Conservation (phyloP, 2,113 vertebrate genomes). For the Ellobius talpinus region DNA sequence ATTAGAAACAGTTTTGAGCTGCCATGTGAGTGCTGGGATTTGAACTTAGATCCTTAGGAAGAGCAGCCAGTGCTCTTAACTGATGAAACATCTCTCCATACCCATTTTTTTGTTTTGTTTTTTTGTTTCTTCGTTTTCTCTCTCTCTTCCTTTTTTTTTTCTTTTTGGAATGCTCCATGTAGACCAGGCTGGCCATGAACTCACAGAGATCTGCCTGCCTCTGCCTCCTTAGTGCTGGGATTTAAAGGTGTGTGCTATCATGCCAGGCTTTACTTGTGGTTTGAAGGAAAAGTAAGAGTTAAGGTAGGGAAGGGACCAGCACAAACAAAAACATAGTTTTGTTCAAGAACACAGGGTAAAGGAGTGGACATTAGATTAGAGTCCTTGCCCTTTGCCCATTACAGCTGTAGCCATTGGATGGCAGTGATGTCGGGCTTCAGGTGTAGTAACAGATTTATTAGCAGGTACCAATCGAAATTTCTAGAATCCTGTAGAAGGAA, state of each 20-base stretch:
- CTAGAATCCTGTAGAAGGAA: neutral
- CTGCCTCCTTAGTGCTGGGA: neutral
- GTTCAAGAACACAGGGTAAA: slow-evolving; percentile 7
- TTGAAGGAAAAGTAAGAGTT: slow-evolving; percentile 63
- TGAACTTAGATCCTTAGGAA: neutral
- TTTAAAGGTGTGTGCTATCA: neutral
- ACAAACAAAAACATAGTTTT: slow-evolving; percentile 24
- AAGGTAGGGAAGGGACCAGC: neutral
- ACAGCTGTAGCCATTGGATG: neutral
- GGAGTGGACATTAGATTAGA: neutral
- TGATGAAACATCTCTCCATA: neutral
- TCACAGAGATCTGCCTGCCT: neutral
- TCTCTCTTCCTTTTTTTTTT: neutral
- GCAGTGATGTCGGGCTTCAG: neutral
- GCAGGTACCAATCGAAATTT: slow-evolving; percentile 18
- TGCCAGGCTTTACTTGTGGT: neutral
- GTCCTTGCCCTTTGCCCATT: neutral
- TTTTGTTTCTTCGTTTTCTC: too few species aligned
- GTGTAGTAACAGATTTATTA: slow-evolving; percentile 20
- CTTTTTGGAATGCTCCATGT: neutral
- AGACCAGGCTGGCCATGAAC: neutral
- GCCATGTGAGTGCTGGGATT: neutral
- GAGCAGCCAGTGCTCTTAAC: neutral
- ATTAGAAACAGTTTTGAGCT: neutral
- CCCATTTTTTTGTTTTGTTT: neutral